Base-by-base conservation (phyloP, 2,113 vertebrate genomes). In the Bujurquina vittata region DNA sequence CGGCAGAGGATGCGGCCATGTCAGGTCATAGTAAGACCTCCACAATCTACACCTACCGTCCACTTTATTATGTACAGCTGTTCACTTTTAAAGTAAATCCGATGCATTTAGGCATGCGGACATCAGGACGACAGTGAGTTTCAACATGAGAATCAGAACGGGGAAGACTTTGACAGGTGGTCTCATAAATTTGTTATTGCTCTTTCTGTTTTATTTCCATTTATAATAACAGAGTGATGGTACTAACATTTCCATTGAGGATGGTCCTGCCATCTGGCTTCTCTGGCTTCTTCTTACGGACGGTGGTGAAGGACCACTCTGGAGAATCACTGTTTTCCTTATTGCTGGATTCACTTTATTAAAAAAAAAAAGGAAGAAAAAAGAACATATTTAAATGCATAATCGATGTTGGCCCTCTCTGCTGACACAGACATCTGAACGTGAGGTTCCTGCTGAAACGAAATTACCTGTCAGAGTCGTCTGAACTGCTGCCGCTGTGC, bases 221-320 rank as follows among this genome's bases (percentile, higher is more conserved):
- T 10, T 61, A 61, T 20, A 31, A 8, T 33, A 37, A 37, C 60
- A 62, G 10, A 81, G 12, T 61, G 0, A 46, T 93, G 18, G 92
- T 95, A 89, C 92, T 9, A 78, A 98, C 97, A 61, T 96, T 96
- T 65, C 97, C 97, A 8, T 98, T 99, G 86, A 97, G 96, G 20
- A 97, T 95, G 85, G 97, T 97, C 93, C 96, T 96, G 60, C 95
- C 89, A 3, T 97, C 97, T 0, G 97, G 94, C 82, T 99, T 89
- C 8, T 97, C 97, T 0, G 97, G 94, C 84, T 99, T 99, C 92
- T 98, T 98, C 96, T 98, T 98, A n/a, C 97, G 94, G 75, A 99
- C 97, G 0, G 97, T 98, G 57, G 97, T 98, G 91, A 99, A 99
- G 75, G 95, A 96, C 98, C 98, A 99, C 23, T 89, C 86, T 0